Percentiles rank a stretch among this genome's conserved stretches.
Conservation (phyloP, 2,888 invertebrate genomes). For the Pachycephus smyrnensis region DNA sequence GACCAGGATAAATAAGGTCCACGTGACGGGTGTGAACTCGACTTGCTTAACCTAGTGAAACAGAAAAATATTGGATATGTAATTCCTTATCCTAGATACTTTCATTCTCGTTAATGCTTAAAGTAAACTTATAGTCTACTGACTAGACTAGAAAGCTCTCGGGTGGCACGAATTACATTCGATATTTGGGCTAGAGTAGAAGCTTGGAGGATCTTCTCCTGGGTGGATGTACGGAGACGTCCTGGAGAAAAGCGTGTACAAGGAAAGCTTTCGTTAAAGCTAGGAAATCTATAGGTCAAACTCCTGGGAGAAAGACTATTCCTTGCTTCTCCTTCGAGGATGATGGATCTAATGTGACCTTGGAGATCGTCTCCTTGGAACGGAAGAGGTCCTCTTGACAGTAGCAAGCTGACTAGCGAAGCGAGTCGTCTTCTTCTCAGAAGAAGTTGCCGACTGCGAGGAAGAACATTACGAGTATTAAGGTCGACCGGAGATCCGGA, state of each 20-base stretch:
- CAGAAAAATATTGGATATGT: neutral
- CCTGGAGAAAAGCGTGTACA: neutral
- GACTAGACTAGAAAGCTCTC: neutral
- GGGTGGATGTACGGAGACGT: neutral
- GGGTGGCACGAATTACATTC: neutral
- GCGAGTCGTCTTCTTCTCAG: constrained; percentile 13
- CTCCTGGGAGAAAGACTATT: neutral
- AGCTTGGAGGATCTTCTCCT: neutral
- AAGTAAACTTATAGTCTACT: neutral
- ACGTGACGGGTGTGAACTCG: neutral
- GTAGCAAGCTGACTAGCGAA: constrained; percentile 1
- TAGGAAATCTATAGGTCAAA: neutral
- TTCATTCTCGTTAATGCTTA: neutral
- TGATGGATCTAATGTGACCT: neutral
- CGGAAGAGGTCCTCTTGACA: neutral
- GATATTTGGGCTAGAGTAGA: neutral
- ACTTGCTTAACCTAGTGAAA: neutral
- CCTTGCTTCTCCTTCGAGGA: neutral
- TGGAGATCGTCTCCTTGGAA: neutral
- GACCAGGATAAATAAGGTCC: neutral
- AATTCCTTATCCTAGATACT: neutral
- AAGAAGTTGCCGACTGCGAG: constrained; percentile 29
- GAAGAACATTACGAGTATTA: constrained; percentile 21
- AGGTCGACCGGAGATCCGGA: constrained; percentile 27
- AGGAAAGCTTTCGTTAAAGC: neutral